Evolutionary conservation across 2,797 vertebrate species (phyloP), one percentile per base, ranked within the genome.

Genomic region (Philypnodon macrostomus): DNA sequence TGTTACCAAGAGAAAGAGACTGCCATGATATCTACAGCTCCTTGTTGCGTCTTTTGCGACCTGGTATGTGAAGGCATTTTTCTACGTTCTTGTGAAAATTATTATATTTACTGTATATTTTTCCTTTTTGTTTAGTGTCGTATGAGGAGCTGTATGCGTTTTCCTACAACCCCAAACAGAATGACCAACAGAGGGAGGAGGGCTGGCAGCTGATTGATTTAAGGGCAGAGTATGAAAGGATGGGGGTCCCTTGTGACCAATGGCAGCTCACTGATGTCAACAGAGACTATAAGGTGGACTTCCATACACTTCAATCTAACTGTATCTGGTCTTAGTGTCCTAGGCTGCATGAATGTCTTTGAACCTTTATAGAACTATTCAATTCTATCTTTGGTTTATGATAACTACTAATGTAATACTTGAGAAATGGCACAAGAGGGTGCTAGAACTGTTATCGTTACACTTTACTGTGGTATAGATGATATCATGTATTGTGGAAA

Each of bases 11-110:
- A 59, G 96, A 99, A 67, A 88, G 96, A 61, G 95, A 99, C 70
- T 99, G 97, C 74, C 97, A 99, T 37, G 96, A 98, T 55, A 83
- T 99, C 55, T 98, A 97, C 87, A 98, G 96, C 85, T 99, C 97
- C 2, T 79, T 99, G 67, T 84, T 98, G 45, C 93, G 91, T 44
- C 89, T 99, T 4, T 92, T 94, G 29, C 91, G 88, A 42, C 92
- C 95, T 80, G 95, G 97, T 99, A 45, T 10, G 76, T 61, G 37
- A 47, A n/a, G 34, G 2, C 7, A 41, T 35, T 2, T 7, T 6
- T 18, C 19, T 15, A 26, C 11, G 1, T 11, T 8, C 9, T 15
- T 7, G 14, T 41, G n/a, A n/a, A 27, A 27, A 44, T 30, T 30
- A 30, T 11, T 9, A 30, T 31, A 16, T 29, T 24, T 6, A 13